phyloP scores from a whole-genome alignment of 2,888 invertebrate genomes.

The Flexamia atlantica region DNA sequence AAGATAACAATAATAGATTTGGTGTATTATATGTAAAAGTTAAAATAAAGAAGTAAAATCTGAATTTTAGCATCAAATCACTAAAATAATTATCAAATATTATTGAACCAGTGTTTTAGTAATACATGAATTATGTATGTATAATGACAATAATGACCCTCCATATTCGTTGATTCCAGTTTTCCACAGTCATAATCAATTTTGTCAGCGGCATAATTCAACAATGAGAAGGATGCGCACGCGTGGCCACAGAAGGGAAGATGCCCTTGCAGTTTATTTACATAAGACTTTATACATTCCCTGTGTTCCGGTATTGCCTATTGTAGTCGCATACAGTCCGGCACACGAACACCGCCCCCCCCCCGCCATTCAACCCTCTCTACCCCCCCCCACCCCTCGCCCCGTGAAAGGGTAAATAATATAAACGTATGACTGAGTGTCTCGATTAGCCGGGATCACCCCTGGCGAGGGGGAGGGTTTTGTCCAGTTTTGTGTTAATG shows the following conservation, averaged over 20 bases:
- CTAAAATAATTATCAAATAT: too few species aligned
- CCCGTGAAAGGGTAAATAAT: slow-evolving; percentile 52
- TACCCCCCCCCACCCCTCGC: background rate
- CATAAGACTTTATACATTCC: slow-evolving; percentile 38
- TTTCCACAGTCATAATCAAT: background rate
- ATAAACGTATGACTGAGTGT: slow-evolving; percentile 57
- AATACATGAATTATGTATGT: too few species aligned
- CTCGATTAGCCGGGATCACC: slow-evolving; percentile 39
- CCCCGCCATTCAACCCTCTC: background rate
- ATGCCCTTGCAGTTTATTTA: slow-evolving; percentile 24
- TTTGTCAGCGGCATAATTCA: background rate
- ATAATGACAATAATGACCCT: too few species aligned
- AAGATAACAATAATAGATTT: too few species aligned
- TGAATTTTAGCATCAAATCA: too few species aligned
- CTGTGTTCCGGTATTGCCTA: slow-evolving; percentile 21
- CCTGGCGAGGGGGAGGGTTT: background rate
- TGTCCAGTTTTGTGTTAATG: slow-evolving; percentile 31
- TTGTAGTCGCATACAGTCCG: slow-evolving; percentile 29
- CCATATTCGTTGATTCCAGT: too few species aligned
- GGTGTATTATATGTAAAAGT: too few species aligned
- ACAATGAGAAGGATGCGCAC: background rate
- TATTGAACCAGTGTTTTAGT: too few species aligned
- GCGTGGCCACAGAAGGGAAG: slow-evolving; percentile 14
- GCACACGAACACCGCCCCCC: background rate
- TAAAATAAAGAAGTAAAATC: too few species aligned